Evolutionary conservation across 37 sponge, comb jelly and placozoan genomes (phyloP), one percentile per base, ranked within the genome.

Genomic region (Aplysina aerophoba): DNA sequence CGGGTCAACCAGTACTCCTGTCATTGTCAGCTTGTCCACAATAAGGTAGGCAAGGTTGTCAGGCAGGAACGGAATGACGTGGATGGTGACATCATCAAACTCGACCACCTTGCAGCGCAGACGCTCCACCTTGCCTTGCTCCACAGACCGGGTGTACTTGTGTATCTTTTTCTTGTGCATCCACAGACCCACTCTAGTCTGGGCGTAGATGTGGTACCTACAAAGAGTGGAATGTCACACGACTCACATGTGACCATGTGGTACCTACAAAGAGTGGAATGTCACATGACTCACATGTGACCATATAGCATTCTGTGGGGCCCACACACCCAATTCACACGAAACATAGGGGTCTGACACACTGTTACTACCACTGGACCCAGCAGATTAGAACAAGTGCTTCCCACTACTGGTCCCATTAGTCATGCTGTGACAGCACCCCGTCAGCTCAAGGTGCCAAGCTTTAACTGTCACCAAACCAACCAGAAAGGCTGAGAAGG

Each of bases 31-130:
- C 25, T 82, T 67, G 62, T 94, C 87, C 15, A 95, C 87, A 40
- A 95, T 66, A 21, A 95, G 53, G 56, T 90, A 94, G 65, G 86
- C 66, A 59, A 89, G 86, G 75, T 93, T 93, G 72, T 93, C 90
- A 21, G 57, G 71, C 37, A 93, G 79, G 35, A 87, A 64, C 15
- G 93, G 71, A 16, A 93, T 36, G 19, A 90, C 80, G n/a, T 83
- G 60, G 34, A 93, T 56, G n/a, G 55, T 81, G 31, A 91, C 88
- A 15, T 36, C 78, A 40, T 75, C 54, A n/a, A 75, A 75, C 20
- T 25, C 20, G 4, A 75, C 53, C 53, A 24, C 25, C 38, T 75
- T 75, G 11, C 54, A 21, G 20, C 41, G 37, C 5, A 30, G 54
- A 39, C 41, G 53, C 24, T n/a, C 21, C 11, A 12, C 3, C 53